Base-by-base conservation (phyloP, 1,140 invertebrate species). In the Lerema accius region DNA sequence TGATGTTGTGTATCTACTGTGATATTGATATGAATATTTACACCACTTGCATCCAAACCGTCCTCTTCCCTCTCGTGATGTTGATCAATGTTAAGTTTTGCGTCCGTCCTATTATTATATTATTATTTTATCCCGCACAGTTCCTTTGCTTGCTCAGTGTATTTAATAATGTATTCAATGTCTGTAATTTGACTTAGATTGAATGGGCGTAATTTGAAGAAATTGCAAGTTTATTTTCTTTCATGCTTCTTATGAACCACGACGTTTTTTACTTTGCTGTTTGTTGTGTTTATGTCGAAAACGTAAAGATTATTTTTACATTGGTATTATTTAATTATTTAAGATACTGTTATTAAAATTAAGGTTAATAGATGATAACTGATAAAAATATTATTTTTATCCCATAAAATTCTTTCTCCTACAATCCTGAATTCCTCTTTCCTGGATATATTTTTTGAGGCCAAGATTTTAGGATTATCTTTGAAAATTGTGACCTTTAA, bases 1-100 rank as follows among this genome's bases (percentile, higher is more conserved):
- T 84, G 87, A 80, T 90, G 87, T 88, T 88, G 87, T 88, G 84
- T 77, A 79, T 73, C 78, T 78, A 80, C 70, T 88, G 84, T 87
- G 17, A 59, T 84, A 82, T 83, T 71, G 76, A 75, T 80, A 73
- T 78, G 73, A 69, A 67, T 71, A 76, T 59, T 65, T 72, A 85
- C 82, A 89, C 85, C 85, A 90, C 87, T 86, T 78, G 74, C 80
- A 81, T 82, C 82, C 80, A 69, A 63, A 67, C 74, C 71, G 15
- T 69, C 71, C 74, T 67, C 53, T 48, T 50, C 70, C 76, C 76
- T 63, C 6, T 32, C 53, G 56, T 60, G 45, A 49, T 40, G 58
- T 49, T 49, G 58, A 49, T 14, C 43, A 11, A 48, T 49, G 32
- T 13, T 28, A 50, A 15, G 10, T 39, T 28, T 37, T 49, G 55